Conservation (phyloP, 1,140 invertebrate genomes). For the Cryptotermes secundus region DNA sequence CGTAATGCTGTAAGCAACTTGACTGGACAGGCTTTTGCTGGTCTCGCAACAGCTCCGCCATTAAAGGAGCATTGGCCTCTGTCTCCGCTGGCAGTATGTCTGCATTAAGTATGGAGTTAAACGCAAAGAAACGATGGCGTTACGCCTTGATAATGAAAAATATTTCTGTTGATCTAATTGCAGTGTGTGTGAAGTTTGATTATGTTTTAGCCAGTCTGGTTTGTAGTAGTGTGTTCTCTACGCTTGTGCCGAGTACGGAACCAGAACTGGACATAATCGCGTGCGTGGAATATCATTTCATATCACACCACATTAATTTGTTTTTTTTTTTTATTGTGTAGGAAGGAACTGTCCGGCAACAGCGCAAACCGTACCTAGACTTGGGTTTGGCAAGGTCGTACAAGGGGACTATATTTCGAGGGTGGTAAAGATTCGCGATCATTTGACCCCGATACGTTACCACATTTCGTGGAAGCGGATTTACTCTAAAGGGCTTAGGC, state of each 20-base stretch:
- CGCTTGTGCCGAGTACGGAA: too few relatives aligned
- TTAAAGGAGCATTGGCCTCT: background rate
- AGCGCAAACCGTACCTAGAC: background rate
- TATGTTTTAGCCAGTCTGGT: too few relatives aligned
- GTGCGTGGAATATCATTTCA: background rate
- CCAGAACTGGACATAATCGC: background rate
- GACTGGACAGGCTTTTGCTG: background rate
- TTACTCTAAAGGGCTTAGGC: background rate
- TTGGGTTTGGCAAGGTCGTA: conserved; percentile 11
- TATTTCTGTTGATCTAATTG: too few relatives aligned
- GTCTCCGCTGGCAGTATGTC: background rate
- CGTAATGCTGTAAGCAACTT: too few relatives aligned
- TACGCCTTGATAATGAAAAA: background rate
- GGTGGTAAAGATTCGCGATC: conserved; percentile 10
- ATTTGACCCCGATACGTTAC: background rate
- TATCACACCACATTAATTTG: background rate
- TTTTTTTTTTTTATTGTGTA: background rate
- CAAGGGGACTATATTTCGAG: background rate
- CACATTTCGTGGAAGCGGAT: background rate
- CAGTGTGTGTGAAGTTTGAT: too few relatives aligned
- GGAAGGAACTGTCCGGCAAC: background rate
- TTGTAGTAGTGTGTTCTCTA: too few relatives aligned
- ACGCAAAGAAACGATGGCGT: background rate
- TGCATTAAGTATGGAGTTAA: background rate
- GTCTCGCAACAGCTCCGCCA: background rate